phyloP scores from a whole-genome alignment of 2,113 vertebrate genomes.

The Lepus americanus region DNA sequence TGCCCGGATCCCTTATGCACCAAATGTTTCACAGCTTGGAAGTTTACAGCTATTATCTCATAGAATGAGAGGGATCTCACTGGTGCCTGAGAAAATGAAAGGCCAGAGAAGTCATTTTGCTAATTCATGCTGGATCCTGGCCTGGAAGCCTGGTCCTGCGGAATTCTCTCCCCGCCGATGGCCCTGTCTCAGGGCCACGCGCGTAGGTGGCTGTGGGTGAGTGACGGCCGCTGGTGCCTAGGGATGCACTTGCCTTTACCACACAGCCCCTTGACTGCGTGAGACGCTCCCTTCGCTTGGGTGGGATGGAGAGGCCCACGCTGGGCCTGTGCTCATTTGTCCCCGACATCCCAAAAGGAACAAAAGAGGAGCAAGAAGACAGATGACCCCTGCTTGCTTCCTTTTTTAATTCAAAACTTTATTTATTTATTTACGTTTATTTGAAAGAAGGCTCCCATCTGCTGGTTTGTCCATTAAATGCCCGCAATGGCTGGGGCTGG shows the following conservation, averaged over 20 bases:
- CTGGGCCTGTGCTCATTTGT: not conserved
- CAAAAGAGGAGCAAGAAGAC: not conserved
- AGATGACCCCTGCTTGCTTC: not conserved
- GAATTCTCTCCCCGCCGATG: not conserved
- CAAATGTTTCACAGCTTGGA: not conserved
- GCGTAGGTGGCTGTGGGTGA: not conserved
- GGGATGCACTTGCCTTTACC: not conserved
- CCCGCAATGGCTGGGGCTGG: no score
- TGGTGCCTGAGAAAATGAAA: not conserved
- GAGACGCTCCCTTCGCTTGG: not conserved
- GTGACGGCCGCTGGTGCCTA: not conserved
- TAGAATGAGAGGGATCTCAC: constrained; percentile 39
- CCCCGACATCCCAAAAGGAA: not conserved
- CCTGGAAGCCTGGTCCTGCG: not conserved
- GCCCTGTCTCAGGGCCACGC: not conserved
- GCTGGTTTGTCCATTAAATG: no score
- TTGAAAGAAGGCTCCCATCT: no score
- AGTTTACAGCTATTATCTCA: not conserved
- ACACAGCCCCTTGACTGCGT: not conserved
- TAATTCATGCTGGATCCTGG: not conserved
- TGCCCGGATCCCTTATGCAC: not conserved
- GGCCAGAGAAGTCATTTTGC: not conserved
- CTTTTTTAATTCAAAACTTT: not conserved
- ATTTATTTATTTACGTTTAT: no score
- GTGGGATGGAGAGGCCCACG: not conserved